These are phyloP conservation scores for Trididemnum clinides DNA, from an alignment of 23 tunicate genomes.

Conservation along the genomic window DNA sequence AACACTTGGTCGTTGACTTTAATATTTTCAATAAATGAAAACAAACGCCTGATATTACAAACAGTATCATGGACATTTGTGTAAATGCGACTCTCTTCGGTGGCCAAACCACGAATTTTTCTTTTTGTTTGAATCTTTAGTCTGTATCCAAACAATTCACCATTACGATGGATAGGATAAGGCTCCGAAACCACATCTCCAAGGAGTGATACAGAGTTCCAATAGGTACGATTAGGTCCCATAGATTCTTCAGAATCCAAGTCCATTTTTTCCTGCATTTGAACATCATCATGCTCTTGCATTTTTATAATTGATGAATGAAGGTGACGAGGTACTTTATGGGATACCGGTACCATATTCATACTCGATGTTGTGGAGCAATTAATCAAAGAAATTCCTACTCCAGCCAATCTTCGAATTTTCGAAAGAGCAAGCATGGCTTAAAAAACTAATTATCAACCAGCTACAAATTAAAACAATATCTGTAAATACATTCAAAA, in stretches of 20 bases:
- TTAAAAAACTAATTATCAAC: no score
- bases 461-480: no score
- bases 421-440: no score
- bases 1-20: constrained; percentile 5
- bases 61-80: background rate
- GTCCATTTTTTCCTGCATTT: background rate
- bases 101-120: background rate
- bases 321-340: no score
- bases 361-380: no score
- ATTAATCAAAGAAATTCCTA: no score
- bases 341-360: no score
- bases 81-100: background rate
- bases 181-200: constrained; percentile 4
- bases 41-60: background rate
- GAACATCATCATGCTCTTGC: background rate
- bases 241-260: background rate
- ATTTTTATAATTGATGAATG: background rate
- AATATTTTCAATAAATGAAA: background rate
- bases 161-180: background rate
- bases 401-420: no score
- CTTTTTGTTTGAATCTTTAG: background rate
- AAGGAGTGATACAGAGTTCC: background rate
- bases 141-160: background rate
- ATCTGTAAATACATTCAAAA: no score
- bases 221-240: background rate